Base-by-base conservation (phyloP, 2,888 invertebrate species). In the Ennomos fuscantarius region DNA sequence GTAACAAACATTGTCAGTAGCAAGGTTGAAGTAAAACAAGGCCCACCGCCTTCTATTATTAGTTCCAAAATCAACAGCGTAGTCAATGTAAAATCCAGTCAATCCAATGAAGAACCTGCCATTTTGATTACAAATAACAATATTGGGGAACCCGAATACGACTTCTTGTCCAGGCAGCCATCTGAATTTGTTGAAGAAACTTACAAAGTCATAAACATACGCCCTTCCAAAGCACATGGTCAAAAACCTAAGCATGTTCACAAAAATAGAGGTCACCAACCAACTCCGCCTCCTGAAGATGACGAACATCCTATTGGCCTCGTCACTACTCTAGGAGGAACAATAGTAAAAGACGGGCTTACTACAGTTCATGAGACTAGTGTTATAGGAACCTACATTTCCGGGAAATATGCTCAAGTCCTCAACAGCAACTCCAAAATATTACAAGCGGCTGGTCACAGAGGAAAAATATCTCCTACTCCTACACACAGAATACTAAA, bases 331-430 rank as follows among this genome's bases (percentile, higher is more conserved):
- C 93, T 97, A 49, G 97, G 96, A 41, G 97, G 97, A 15, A 97
- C 96, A 6, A 94, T 96, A 55, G 95, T 97, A 5, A 95, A 95
- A 78, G 96, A 96, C 74, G 97, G 97, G 1, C 87, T 95, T 1
- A 97, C 97, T 6, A 97, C 97, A 0, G 94, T 97, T 8, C 96
- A 96, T 77, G 97, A 97, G 86, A 97, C 97, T 0, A 96, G 96
- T 79, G 97, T 97, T n/a, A 96, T 97, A 71, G 96, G 97, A 31
- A 97, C 97, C 3, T 96, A 95, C 78, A 96, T 97, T 73, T 95
- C 96, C 46, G 97, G 96, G 37, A 97, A 97, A 87, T 97, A 97
- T 81, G 97, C 97, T 2, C 97, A 97, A 87, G 95, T 96, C 9
- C 87, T 97, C 33, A 96, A 97, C 76, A 97, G 96, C 74, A 96